Evolutionary conservation across 1,140 invertebrate species (phyloP), one percentile per base, ranked within the genome.

Genomic region (Drosophila miranda): DNA sequence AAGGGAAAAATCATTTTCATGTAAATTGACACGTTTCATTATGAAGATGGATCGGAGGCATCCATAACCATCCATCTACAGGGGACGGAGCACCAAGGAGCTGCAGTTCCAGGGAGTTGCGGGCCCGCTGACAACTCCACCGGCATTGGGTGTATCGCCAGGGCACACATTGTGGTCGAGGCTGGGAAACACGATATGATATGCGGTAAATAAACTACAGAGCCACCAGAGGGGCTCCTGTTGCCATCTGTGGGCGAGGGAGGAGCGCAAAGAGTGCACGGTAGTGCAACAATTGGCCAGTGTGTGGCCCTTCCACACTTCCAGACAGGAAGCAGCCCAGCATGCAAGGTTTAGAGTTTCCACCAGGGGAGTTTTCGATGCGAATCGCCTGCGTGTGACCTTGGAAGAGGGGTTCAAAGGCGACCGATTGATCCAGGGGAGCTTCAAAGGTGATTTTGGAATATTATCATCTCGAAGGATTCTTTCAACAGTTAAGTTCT

Each of bases 11-110:
- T 73, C 59, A 73, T 73, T 73, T 73, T 73, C 70, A 73, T 73
- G 70, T 73, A 73, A 73, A 73, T 73, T 73, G 70, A 73, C 70
- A 73, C 70, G 70, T 73, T 73, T 73, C 70, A 73, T 73, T 73
- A 73, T 64, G 69, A 73, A 69, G 66, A 69, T 69, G 63, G 66
- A 69, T 69, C 63, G 45, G 30, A 41, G 16, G 42, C 34, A 38
- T 38, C 34, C 34, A 38, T 38, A 38, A 5, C 34, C 34, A 13
- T 38, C 34, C 49, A 51, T 48, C 46, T 42, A 50, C 30, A 38
- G 46, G 14, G 46, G 46, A 8, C 16, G 6, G 9, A 44, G 42
- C 16, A 9, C 60, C 21, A 26, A 41, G 52, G 53, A 56, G 61
- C 26, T 63, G 48, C 48, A 51, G 14, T 30, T 13, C 21, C 41